Base-by-base conservation (phyloP, 2,113 vertebrate species). In the Embiotoca jacksoni region DNA sequence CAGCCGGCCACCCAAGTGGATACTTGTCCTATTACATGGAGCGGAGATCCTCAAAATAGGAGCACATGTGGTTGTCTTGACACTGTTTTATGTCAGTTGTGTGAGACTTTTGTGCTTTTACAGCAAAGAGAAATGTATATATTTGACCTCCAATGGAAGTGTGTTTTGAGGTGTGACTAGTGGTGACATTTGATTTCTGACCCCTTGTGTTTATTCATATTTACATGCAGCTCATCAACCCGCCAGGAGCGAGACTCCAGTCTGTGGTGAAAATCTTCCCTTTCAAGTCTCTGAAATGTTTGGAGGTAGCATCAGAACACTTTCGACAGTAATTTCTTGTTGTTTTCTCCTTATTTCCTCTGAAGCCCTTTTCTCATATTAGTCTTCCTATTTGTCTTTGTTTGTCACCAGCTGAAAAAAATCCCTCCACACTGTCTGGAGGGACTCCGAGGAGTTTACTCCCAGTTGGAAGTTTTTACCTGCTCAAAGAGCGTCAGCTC, bases 251-350 rank as follows among this genome's bases (percentile, higher is more conserved):
- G 59, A 94, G 85, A 70, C 86, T 95, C 30, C 95, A 96, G 68
- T 95, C 96, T 11, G 86, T 94, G 75, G 96, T 99, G 92, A 98
- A 96, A 90, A 97, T 99, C 88, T 98, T 96, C 71, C 97, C 97
- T 3, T 99, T 99, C 92, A 99, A 99, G 90, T 98, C 96, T 35
- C 93, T 99, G 30, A 96, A 94, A 65, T 93, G 88, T 86, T 92
- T 99, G 84, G 97, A 99, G 96, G 98, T 99, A 89, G 1, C 3
- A 31, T 57, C 1, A 54, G 33, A 67, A 7, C 50, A 2, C 23
- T 63, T 14, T n/a, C 49, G 23, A 6, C 57, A n/a, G 36, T 59
- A 1, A 14, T 41, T 23, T 2, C 6, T 11, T 65, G 0, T 1
- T 76, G 2, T 63, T 14, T 16, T n/a, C 3, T 35, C 39, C 39